These are phyloP conservation scores for Drosophila bocki DNA, from an alignment of 1,140 invertebrate genomes.

Conservation along the genomic window DNA sequence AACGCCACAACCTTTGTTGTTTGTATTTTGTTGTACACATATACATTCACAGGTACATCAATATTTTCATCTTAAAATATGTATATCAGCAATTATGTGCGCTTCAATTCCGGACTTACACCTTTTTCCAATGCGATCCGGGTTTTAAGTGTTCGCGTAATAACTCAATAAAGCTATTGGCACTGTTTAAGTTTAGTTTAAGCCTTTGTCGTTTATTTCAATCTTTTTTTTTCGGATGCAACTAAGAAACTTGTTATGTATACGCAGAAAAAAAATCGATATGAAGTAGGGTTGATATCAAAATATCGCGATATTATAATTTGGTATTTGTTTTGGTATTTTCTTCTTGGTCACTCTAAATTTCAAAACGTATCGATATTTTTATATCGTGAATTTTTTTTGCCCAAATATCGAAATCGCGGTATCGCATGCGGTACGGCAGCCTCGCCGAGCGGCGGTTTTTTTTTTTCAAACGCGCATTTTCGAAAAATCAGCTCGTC, in stretches of 20 bases:
- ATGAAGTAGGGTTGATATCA: too few relatives aligned
- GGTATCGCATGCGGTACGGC: too few relatives aligned
- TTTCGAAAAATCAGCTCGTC: too few relatives aligned
- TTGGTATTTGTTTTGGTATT: too few relatives aligned
- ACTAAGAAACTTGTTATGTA: constrained; percentile 34
- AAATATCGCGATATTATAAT: too few relatives aligned
- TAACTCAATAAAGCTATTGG: neutral
- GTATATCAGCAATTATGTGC: constrained; percentile 6
- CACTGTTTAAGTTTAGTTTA: neutral
- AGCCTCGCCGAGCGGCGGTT: too few relatives aligned
- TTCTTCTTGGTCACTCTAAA: too few relatives aligned
- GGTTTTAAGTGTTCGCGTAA: neutral
- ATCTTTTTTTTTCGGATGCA: constrained; percentile 21
- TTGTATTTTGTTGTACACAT: neutral
- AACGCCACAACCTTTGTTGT: neutral
- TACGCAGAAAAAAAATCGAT: constrained; percentile 31
- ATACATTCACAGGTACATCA: constrained; percentile 11
- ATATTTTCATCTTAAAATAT: constrained; percentile 15
- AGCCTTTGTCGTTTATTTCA: constrained; percentile 2
- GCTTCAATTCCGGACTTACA: constrained; percentile 10
- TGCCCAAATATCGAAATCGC: too few relatives aligned
- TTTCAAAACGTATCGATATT: too few relatives aligned
- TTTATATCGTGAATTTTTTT: too few relatives aligned
- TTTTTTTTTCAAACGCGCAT: too few relatives aligned
- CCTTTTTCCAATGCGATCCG: neutral